Conservation (phyloP, 2,888 invertebrate species). For the Plebejus anna region DNA sequence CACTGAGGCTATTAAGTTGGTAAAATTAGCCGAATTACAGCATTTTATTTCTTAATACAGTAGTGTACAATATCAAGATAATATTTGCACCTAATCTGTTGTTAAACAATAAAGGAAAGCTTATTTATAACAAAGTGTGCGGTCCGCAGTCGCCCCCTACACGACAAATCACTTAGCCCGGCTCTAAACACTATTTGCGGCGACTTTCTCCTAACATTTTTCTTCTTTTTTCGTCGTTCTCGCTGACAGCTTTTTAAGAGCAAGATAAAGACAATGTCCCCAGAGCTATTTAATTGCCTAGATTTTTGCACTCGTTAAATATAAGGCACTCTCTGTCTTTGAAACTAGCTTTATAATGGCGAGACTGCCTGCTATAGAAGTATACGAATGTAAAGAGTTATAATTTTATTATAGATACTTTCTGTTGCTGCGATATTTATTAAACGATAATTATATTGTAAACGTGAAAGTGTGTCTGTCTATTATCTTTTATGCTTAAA, state of each 20-base stretch:
- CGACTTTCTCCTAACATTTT: constrained; percentile 45
- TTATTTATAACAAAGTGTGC: constrained; percentile 53
- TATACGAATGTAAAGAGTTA: not conserved
- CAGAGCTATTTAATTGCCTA: constrained; percentile 24
- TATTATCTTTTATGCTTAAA: too few species aligned
- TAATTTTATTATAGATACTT: too few species aligned
- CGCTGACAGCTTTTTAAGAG: constrained; percentile 34
- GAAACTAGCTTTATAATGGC: not conserved
- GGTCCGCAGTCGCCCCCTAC: constrained; percentile 68
- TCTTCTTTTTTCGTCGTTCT: constrained; percentile 33
- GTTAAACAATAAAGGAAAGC: constrained; percentile 42
- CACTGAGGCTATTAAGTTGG: too few species aligned
- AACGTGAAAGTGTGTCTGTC: too few species aligned
- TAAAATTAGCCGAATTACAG: too few species aligned
- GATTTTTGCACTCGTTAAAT: constrained; percentile 10
- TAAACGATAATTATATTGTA: too few species aligned
- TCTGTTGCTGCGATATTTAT: too few species aligned
- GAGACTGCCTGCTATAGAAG: not conserved
- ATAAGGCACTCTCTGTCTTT: constrained; percentile 5
- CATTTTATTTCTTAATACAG: too few species aligned
- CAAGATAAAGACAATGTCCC: constrained; percentile 32
- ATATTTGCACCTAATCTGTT: not conserved
- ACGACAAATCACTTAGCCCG: constrained; percentile 72
- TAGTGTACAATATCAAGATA: not conserved
- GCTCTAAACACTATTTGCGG: constrained; percentile 50